Percentiles rank a stretch among this genome's conserved stretches.
Conservation (phyloP, 2,888 invertebrate genomes). For the Acanthosepion esculentum region DNA sequence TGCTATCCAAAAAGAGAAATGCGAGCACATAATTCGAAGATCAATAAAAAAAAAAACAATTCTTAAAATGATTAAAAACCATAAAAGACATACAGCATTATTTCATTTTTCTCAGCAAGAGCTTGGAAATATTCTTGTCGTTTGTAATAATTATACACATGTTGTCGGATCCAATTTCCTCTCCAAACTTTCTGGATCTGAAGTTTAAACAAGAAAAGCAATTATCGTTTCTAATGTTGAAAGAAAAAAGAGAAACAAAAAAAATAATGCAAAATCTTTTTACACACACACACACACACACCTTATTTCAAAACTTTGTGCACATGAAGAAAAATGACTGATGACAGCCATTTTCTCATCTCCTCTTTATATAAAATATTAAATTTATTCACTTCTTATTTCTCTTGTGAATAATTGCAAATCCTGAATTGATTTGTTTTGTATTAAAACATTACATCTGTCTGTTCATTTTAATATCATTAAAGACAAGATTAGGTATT, state of each 20-base stretch:
- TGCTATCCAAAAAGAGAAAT: not conserved
- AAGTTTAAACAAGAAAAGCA: conserved; percentile 47
- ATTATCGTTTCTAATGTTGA: not conserved
- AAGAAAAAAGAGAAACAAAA: not conserved
- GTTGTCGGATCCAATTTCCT: conserved; percentile 74
- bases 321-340: not conserved
- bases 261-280: not conserved
- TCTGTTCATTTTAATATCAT: too few species aligned
- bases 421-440: too few species aligned
- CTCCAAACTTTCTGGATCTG: conserved; percentile 75
- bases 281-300: not conserved
- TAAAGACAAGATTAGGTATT: too few species aligned
- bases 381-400: too few species aligned
- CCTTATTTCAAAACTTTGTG: not conserved
- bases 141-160: conserved; percentile 73
- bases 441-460: too few species aligned
- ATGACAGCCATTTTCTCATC: not conserved
- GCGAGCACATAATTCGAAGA: not conserved
- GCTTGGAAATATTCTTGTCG: conserved; percentile 72
- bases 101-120: conserved; percentile 71
- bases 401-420: too few species aligned
- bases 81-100: conserved; percentile 66
- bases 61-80: not conserved
- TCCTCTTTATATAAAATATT: too few species aligned
- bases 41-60: not conserved